These are phyloP conservation scores for Orius laevigatus DNA, from an alignment of 1,140 invertebrate species.

Conservation along the genomic window DNA sequence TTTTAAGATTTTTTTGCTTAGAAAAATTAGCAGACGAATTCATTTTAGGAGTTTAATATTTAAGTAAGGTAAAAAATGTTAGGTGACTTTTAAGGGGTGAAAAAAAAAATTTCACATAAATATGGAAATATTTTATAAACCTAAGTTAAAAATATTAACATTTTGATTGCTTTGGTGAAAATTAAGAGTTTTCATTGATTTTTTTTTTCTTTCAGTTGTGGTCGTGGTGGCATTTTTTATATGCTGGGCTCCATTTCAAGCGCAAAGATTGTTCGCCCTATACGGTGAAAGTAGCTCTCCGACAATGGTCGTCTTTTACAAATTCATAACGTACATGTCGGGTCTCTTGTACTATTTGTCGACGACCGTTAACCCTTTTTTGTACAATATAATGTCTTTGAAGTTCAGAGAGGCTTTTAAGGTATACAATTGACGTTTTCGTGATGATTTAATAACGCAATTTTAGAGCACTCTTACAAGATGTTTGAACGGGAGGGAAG, in stretches of 20 bases:
- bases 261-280: slow-evolving; percentile 54
- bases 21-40: too few relatives aligned
- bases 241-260: slow-evolving; percentile 86
- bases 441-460: background rate
- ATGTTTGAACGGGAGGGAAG: slow-evolving; percentile 15
- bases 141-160: too few relatives aligned
- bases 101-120: too few relatives aligned
- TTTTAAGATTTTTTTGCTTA: too few relatives aligned
- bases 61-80: too few relatives aligned
- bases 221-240: slow-evolving; percentile 85
- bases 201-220: slow-evolving; percentile 46
- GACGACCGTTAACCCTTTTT: slow-evolving; percentile 47
- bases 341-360: slow-evolving; percentile 48
- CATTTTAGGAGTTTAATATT: too few relatives aligned
- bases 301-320: slow-evolving; percentile 28
- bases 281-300: slow-evolving; percentile 15
- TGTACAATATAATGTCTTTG: slow-evolving; percentile 50
- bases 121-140: too few relatives aligned
- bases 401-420: slow-evolving; percentile 48
- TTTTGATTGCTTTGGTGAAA: too few relatives aligned
- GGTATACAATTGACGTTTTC: slow-evolving; percentile 27
- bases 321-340: slow-evolving; percentile 37
- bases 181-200: background rate
- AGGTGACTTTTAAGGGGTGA: too few relatives aligned
- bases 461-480: slow-evolving; percentile 20